Percentiles rank a stretch among this genome's conserved stretches.
Conservation (phyloP, 2,113 vertebrate species). For the Lycaon pictus region DNA sequence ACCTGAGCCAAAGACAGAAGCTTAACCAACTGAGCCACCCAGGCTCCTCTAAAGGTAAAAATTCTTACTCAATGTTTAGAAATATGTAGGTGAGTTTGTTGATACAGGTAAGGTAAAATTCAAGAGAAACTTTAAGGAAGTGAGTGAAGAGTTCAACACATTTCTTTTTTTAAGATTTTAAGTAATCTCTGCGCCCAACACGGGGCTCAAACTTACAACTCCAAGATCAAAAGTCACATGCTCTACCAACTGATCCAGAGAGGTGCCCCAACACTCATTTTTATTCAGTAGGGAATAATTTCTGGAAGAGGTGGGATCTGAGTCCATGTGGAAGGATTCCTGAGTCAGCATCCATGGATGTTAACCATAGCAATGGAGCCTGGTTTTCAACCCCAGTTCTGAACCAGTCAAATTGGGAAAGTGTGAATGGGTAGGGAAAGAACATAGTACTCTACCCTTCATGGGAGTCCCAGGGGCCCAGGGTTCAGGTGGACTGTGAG, state of each 20-base stretch:
- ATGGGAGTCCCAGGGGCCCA: neutral
- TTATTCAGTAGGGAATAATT: neutral
- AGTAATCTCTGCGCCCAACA: neutral
- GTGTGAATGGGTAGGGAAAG: neutral
- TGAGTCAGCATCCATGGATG: neutral
- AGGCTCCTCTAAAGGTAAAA: conserved; percentile 13
- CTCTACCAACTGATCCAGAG: neutral
- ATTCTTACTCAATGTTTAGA: conserved; percentile 9
- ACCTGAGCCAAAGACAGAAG: too few relatives aligned
- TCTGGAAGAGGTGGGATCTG: neutral
- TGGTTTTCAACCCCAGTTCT: neutral
- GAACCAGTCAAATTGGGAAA: neutral
- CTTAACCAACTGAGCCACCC: too few relatives aligned
- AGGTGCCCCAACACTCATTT: neutral
- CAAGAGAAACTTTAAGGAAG: neutral
- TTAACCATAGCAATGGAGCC: neutral
- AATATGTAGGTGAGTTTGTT: neutral
- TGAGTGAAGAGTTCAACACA: neutral
- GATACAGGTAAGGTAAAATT: neutral
- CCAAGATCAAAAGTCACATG: neutral
- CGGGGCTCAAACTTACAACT: neutral
- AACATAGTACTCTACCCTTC: neutral
- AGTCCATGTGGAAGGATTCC: neutral
- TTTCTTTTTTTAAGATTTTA: neutral
- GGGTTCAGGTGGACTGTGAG: neutral